Conservation (phyloP, 2,113 vertebrate species). For the Ancistrus triradiatus region DNA sequence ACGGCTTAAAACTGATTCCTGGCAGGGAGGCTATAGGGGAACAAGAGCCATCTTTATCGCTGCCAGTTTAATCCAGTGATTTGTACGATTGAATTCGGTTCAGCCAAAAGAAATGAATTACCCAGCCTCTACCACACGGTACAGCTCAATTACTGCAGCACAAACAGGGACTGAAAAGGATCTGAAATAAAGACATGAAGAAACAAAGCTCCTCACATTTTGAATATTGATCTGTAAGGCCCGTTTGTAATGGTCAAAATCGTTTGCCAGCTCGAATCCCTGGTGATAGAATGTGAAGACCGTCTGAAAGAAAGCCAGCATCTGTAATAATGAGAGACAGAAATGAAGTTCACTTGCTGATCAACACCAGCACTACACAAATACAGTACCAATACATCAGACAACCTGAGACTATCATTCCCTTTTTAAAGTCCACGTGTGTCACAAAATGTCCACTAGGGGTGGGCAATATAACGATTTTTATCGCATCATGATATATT, state of each 20-base stretch:
- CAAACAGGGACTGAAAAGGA: not conserved
- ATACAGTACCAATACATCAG: too few species aligned
- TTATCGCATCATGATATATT: too few species aligned
- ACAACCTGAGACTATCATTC: too few species aligned
- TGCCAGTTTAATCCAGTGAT: too few species aligned
- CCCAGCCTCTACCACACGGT: not conserved
- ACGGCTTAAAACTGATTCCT: too few species aligned
- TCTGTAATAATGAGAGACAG: slow-evolving; percentile 60
- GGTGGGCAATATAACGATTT: too few species aligned
- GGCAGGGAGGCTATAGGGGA: too few species aligned
- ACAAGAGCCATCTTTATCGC: too few species aligned
- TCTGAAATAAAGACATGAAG: too few species aligned
- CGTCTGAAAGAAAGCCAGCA: slow-evolving; percentile 96
- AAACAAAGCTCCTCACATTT: slow-evolving; percentile 74
- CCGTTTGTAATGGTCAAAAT: slow-evolving; percentile 96
- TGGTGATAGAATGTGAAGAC: slow-evolving; percentile 98
- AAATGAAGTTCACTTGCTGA: not conserved
- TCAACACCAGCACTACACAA: not conserved
- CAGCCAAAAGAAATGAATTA: not conserved
- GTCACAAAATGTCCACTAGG: too few species aligned
- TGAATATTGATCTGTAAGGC: slow-evolving; percentile 96
- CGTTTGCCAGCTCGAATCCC: slow-evolving; percentile 93
- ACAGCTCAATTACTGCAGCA: not conserved
- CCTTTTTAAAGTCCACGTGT: too few species aligned
- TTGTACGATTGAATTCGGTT: too few species aligned